Base-by-base conservation (phyloP, 2,797 vertebrate species). In the Petrocephalus schoutedeni region DNA sequence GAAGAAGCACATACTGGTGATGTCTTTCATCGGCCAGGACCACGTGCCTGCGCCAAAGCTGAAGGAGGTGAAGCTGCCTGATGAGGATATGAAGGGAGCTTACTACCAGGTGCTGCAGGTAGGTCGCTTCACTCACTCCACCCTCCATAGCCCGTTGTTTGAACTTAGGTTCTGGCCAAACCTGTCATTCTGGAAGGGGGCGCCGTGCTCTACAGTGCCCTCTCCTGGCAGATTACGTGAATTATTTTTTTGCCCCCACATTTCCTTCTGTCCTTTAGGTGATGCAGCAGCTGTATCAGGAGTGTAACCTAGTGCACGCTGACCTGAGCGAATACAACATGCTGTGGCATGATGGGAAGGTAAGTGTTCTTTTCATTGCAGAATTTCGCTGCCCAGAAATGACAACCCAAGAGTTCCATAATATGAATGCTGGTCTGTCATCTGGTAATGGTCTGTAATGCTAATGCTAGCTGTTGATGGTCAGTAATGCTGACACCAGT, bases 311-410 rank as follows among this genome's bases (percentile, higher is more conserved):
- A 41, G 96, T 99, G 19, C 98, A 99, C 10, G 98, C 98, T 2
- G 98, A 99, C 90, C 94, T 99, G 92, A 99, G 98, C 89, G 98
- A 99, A 93, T 99, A 99, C 91, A 99, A 99, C 94, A 97, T 99
- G 96, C 93, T 99, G 85, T 99, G 98, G 98, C 96, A 98, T 36
- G 92, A 96, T 41, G 96, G 96, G 61, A 97, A 98, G 97, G 98
- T 99, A 90, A 94, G 91, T n/a, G 10, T 12, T 45, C 45, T 49
- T 32, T 36, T 36, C 7, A 1, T 71, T 12, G 16, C 64, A 71
- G 32, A 71, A 36, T 71, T 71, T 71, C 28, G 36, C 64, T 36
- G 12, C 64, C 64, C 64, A 71, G 64, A 71, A 36, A 36, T 71
- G 12, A 67, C 23, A 28, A 4, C 23, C 61, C 61, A 9, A 12